Evolutionary conservation across 2,797 vertebrate species (phyloP).

Genomic region (Pagetopsis macropterus): DNA sequence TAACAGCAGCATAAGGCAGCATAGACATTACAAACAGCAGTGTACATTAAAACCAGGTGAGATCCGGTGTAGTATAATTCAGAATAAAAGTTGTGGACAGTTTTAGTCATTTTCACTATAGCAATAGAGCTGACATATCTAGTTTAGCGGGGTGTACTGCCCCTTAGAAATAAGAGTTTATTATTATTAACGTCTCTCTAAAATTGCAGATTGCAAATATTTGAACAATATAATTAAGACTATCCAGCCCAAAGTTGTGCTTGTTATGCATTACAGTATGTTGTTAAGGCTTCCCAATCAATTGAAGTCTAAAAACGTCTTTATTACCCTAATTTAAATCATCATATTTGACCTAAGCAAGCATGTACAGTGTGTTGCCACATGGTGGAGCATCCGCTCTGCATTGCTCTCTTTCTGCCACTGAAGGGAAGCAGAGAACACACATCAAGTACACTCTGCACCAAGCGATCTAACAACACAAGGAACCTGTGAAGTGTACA

Average conservation of each 20-base stretch:
- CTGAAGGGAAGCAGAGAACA: conserved; percentile 36
- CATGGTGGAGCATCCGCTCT: neutral
- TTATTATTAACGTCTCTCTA: neutral
- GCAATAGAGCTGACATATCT: neutral
- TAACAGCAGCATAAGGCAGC: too few relatives aligned
- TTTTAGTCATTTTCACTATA: neutral
- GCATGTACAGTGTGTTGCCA: neutral
- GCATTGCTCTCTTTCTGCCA: conserved; percentile 14
- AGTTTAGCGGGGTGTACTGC: neutral
- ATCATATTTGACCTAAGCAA: neutral
- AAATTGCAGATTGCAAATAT: neutral
- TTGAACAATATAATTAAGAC: neutral
- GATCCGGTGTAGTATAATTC: too few relatives aligned
- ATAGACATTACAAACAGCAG: too few relatives aligned
- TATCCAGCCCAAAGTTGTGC: too few relatives aligned
- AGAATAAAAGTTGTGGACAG: too few relatives aligned
- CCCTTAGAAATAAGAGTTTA: neutral
- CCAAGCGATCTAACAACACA: neutral
- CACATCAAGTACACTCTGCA: neutral
- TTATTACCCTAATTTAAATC: neutral
- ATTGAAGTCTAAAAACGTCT: neutral
- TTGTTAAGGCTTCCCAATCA: neutral
- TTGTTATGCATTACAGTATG: too few relatives aligned
- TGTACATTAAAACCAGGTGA: too few relatives aligned
- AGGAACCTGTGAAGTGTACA: neutral